Percentiles rank a stretch among this genome's conserved stretches.
Evolutionary conservation across 2,888 invertebrate species (phyloP).

Genomic region (Drymonia ruficornis): DNA sequence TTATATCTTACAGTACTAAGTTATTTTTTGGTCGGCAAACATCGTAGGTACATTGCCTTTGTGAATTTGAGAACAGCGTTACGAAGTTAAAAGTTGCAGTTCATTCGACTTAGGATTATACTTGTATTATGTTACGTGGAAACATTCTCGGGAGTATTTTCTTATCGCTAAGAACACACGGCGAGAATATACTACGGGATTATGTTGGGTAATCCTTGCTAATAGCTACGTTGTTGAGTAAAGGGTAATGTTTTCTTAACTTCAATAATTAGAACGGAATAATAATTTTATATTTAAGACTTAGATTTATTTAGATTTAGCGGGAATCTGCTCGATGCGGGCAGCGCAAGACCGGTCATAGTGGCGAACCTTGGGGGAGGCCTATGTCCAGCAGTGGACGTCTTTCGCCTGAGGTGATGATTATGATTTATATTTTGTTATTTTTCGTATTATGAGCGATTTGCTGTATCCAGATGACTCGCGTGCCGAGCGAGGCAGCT

Average conservation of each 20-base stretch:
- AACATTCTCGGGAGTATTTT: slow-evolving; percentile 46
- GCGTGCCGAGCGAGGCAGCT: too few relatives aligned
- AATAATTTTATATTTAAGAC: too few relatives aligned
- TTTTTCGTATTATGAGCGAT: too few relatives aligned
- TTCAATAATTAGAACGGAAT: too few relatives aligned
- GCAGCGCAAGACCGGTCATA: too few relatives aligned
- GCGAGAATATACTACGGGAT: slow-evolving; percentile 12
- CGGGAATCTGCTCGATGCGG: too few relatives aligned
- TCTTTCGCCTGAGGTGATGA: too few relatives aligned
- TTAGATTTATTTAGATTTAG: too few relatives aligned
- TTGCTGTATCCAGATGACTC: too few relatives aligned
- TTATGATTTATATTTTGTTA: too few relatives aligned
- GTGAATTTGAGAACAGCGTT: slow-evolving; percentile 59
- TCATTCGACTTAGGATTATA: slow-evolving; percentile 59
- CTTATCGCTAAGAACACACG: slow-evolving; percentile 38
- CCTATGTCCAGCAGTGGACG: too few relatives aligned
- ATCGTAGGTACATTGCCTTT: slow-evolving; percentile 52
- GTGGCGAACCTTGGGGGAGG: too few relatives aligned
- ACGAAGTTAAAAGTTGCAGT: slow-evolving; percentile 57
- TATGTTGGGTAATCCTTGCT: background rate
- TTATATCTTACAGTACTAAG: slow-evolving; percentile 16
- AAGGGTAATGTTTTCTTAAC: background rate
- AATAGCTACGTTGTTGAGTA: background rate
- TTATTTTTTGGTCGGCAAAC: slow-evolving; percentile 13
- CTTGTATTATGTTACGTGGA: slow-evolving; percentile 51